These are phyloP conservation scores for Percopsis transmontana DNA, from an alignment of 2,113 vertebrate genomes.

Conservation along the genomic window DNA sequence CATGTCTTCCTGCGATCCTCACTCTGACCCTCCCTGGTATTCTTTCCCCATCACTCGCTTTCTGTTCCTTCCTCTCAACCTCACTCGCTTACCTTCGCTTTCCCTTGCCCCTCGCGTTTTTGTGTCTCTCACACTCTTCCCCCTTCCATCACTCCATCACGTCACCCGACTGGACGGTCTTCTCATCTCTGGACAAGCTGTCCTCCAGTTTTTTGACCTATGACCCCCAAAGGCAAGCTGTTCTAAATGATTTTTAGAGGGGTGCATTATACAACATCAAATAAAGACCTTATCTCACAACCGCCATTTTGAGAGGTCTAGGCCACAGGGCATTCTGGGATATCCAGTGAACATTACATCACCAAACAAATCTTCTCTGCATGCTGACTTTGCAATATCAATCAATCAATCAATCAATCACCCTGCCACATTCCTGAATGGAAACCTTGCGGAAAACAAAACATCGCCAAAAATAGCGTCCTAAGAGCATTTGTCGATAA, in stretches of 20 bases:
- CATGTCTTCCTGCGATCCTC: too few species aligned
- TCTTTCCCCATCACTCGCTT: background rate
- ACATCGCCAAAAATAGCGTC: background rate
- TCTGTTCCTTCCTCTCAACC: background rate
- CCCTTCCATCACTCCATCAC: conserved; percentile 3
- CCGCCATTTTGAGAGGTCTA: too few species aligned
- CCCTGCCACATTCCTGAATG: conserved; percentile 29
- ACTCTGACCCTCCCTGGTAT: background rate
- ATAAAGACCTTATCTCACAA: too few species aligned
- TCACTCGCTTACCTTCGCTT: background rate
- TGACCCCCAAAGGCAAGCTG: background rate
- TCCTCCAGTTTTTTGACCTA: background rate
- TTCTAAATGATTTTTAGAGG: too few species aligned
- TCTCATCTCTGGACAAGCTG: too few species aligned
- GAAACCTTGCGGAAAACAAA: conserved; percentile 6
- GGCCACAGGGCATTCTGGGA: conserved; percentile 42
- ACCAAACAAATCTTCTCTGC: conserved; percentile 38
- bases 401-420: conserved; percentile 50
- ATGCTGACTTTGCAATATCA: conserved; percentile 41
- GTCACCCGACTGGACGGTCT: background rate
- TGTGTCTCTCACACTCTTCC: background rate
- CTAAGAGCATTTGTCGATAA: conserved; percentile 29
- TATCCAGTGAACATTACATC: conserved; percentile 37
- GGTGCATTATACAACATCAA: too few species aligned
- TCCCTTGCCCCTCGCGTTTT: background rate